Conservation (phyloP, 2,888 invertebrate genomes). For the Tubulanus polymorphus region DNA sequence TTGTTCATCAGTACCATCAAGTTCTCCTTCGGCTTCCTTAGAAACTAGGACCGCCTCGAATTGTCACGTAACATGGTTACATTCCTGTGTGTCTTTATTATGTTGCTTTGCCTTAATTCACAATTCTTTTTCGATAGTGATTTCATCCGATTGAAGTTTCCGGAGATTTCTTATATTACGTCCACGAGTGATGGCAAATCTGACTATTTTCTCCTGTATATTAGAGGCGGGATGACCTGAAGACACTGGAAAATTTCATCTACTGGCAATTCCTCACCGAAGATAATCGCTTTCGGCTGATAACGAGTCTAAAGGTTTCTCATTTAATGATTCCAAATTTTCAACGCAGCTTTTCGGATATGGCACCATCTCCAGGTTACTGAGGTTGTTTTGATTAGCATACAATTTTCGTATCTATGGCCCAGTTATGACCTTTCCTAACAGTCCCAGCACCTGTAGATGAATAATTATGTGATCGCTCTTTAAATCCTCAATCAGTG, state of each 20-base stretch:
- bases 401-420: background rate
- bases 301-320: background rate
- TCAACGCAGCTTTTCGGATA: background rate
- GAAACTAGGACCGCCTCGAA: too few species aligned
- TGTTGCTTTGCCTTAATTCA: too few species aligned
- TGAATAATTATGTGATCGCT: background rate
- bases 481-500: background rate
- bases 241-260: background rate
- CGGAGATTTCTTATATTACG: background rate
- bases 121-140: too few species aligned
- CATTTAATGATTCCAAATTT: background rate
- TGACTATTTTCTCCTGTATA: background rate
- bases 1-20: too few species aligned
- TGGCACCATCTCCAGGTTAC: background rate
- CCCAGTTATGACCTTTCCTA: background rate
- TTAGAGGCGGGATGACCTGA: background rate
- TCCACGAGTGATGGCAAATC: conserved; percentile 1
- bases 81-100: too few species aligned
- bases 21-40: too few species aligned
- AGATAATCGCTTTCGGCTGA: background rate
- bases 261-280: background rate
- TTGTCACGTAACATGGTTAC: too few species aligned
- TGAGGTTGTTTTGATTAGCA: background rate
- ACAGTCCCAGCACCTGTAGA: background rate
- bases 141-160: background rate